These are phyloP conservation scores for Distichodus sexfasciatus DNA, from an alignment of 2,797 vertebrate genomes.

Conservation along the genomic window DNA sequence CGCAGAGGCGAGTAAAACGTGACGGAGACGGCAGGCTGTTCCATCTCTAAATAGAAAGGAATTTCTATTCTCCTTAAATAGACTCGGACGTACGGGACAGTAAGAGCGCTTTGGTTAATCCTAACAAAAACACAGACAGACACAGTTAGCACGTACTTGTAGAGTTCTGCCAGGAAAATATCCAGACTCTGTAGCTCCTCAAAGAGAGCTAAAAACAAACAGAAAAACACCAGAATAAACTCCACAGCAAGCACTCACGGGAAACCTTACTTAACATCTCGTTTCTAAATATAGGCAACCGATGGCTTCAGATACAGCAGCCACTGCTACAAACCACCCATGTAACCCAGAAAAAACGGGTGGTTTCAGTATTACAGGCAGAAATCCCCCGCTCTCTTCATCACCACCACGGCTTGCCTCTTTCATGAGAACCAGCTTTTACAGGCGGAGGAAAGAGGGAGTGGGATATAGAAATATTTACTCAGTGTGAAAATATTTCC, in stretches of 20 bases:
- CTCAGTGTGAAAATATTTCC: too few relatives aligned
- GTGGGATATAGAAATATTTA: too few relatives aligned
- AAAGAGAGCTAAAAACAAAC: constrained; percentile 81
- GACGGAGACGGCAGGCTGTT: background rate
- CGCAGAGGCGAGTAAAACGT: constrained; percentile 1
- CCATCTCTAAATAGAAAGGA: constrained; percentile 32
- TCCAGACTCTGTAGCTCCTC: constrained; percentile 96
- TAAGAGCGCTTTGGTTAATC: background rate
- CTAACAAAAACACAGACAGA: background rate
- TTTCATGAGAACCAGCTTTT: too few relatives aligned
- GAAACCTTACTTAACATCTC: background rate
- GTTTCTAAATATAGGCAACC: too few relatives aligned
- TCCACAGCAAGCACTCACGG: background rate
- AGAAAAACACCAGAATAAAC: constrained; percentile 34
- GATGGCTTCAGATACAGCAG: too few relatives aligned
- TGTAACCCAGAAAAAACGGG: too few relatives aligned
- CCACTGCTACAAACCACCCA: too few relatives aligned
- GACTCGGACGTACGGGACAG: background rate
- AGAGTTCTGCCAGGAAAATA: constrained; percentile 92
- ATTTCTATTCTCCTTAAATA: constrained; percentile 11
- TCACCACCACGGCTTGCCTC: too few relatives aligned
- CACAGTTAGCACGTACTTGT: constrained; percentile 83
- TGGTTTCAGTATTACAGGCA: too few relatives aligned
- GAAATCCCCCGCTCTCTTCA: too few relatives aligned
- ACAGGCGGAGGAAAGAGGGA: too few relatives aligned